Evolutionary conservation across 2,888 invertebrate species (phyloP), one percentile per base, ranked within the genome.

Genomic region (Bellardia pandia): DNA sequence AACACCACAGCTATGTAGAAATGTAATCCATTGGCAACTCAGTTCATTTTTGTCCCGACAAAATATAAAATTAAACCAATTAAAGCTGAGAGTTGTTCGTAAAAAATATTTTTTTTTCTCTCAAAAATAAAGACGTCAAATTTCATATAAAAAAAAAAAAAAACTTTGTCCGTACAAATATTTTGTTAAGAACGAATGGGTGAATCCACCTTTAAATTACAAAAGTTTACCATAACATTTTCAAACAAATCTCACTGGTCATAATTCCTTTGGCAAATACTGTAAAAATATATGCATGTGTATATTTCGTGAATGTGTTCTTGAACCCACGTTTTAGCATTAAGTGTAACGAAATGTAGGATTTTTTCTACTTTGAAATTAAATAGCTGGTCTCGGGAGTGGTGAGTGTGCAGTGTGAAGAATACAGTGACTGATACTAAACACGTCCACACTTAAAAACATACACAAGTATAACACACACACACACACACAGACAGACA

Each of bases 251-350:
- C 51, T n/a, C 51, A n/a, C 2, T n/a, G 16, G 56, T 56, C 56
- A 16, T 56, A 56, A 23, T 56, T 23, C 6, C 23, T 23, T 56
- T 7, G 7, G 9, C 11, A 56, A 23, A 9, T 56, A 23, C 14
- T 16, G 56, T 56, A 23, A 56, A 6, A 14, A 3, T 51, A 2
- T 14, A 6, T 60, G 13, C 33, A 5, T 13, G n/a, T n/a, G n/a
- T n/a, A 23, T 33, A 23, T 13, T 14, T 60, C 53, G 53, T 53
- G 14, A 53, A 74, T 40, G 6, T 79, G 62, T 45, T 64, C 74
- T 64, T 64, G 53, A 66, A 64, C 62, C 72, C 64, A 80, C 72
- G 64, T 80, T 80, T 71, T 62, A 62, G 53, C 79, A 69, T 79
- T 62, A 62, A 71, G 51, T 64, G 62, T 53, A 62, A 64, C 64